Conservation (phyloP, 2,888 invertebrate genomes). For the Caenorhabditis doughertyi region DNA sequence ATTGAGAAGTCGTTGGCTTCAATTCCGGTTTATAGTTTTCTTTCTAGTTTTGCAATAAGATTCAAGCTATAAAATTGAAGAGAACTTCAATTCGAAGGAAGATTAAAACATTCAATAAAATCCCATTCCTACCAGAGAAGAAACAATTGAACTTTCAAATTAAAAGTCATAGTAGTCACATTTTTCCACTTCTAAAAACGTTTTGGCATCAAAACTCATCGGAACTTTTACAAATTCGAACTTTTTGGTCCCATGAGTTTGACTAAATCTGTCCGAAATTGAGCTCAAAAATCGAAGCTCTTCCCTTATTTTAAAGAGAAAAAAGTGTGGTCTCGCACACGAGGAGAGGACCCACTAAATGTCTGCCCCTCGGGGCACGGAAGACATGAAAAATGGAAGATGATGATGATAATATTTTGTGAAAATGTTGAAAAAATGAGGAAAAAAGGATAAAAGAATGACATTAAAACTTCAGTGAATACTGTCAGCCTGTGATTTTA, state of each 20-base stretch:
- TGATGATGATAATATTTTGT: conserved; percentile 35
- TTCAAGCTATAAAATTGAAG: neutral
- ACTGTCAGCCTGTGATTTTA: no score
- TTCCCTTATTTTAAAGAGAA: conserved; percentile 4
- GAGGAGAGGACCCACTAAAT: conserved; percentile 17
- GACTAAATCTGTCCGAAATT: conserved; percentile 24
- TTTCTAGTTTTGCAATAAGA: conserved; percentile 3
- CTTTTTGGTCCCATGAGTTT: conserved; percentile 25
- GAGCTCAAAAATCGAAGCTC: conserved; percentile 36
- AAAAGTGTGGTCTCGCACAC: conserved; percentile 1
- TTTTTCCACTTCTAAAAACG: neutral
- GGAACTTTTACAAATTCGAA: neutral
- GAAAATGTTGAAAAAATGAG: conserved; percentile 2
- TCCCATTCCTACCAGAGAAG: no score
- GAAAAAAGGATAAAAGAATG: no score
- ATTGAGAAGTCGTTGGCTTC: conserved; percentile 1
- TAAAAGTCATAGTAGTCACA: neutral
- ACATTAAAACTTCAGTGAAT: no score
- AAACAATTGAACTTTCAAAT: neutral
- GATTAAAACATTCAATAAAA: conserved; percentile 16
- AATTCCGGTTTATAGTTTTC: neutral
- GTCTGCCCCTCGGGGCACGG: conserved; percentile 49
- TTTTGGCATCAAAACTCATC: conserved; percentile 18
- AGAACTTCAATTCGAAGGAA: conserved; percentile 10
- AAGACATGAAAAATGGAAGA: conserved; percentile 53